phyloP scores from a whole-genome alignment of 2,113 vertebrate genomes.

The Mormyrus iriodes region DNA sequence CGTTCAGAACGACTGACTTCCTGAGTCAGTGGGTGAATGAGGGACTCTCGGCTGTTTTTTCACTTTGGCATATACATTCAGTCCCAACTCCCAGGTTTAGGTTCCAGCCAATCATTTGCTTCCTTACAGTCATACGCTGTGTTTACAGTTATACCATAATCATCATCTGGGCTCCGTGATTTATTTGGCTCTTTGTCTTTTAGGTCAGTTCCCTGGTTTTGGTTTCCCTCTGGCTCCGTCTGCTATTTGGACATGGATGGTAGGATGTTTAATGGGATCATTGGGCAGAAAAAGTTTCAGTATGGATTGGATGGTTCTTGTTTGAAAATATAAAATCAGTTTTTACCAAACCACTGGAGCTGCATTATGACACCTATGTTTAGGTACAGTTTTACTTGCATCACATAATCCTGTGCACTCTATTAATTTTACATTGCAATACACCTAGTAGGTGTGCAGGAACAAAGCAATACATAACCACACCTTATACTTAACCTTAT shows the following conservation, averaged over 20 bases:
- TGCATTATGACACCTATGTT: background rate
- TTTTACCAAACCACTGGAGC: background rate
- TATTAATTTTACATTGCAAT: background rate
- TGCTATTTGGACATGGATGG: background rate
- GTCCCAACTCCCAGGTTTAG: too few species aligned
- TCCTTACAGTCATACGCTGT: too few species aligned
- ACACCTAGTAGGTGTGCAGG: background rate
- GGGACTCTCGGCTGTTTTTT: too few species aligned
- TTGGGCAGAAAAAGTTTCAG: background rate
- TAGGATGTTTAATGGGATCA: background rate
- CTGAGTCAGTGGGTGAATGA: too few species aligned
- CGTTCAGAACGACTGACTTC: too few species aligned
- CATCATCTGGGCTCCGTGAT: too few species aligned
- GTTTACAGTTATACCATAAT: background rate
- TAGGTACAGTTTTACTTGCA: background rate
- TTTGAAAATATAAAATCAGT: background rate
- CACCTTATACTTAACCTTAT: background rate
- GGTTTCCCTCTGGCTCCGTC: background rate
- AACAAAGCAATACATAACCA: background rate
- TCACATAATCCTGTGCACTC: background rate
- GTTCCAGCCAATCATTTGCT: too few species aligned
- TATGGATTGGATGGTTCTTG: background rate
- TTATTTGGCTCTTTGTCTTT: background rate
- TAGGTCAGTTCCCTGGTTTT: background rate
- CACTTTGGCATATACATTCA: too few species aligned